These are phyloP conservation scores for Bungarus multicinctus DNA, from an alignment of 2,113 vertebrate genomes.

Conservation along the genomic window DNA sequence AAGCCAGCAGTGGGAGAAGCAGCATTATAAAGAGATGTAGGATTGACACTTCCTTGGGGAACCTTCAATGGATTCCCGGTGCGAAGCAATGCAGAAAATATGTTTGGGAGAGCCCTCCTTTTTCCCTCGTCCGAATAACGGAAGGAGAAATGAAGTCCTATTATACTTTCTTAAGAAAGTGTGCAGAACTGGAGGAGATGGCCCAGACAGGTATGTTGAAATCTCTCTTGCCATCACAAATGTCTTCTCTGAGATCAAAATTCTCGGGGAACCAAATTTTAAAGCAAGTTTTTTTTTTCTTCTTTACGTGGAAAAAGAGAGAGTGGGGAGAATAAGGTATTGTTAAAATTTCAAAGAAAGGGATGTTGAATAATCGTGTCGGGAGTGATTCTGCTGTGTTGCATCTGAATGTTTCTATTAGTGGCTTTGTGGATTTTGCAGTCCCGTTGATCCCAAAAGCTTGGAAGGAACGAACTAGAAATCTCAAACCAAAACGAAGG, in stretches of 20 bases:
- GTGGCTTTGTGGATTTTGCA: background rate
- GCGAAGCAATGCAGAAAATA: constrained; percentile 67
- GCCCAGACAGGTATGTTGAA: constrained; percentile 74
- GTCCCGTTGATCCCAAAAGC: background rate
- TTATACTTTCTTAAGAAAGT: constrained; percentile 77
- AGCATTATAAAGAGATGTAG: background rate
- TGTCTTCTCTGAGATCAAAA: background rate
- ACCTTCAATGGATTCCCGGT: constrained; percentile 60
- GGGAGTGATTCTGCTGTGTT: background rate
- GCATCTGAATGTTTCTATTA: background rate
- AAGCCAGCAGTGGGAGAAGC: constrained; percentile 41
- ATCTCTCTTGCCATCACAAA: background rate
- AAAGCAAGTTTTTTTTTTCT: too few species aligned
- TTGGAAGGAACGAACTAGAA: background rate
- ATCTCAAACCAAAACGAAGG: background rate
- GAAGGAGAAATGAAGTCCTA: constrained; percentile 87
- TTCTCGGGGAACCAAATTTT: background rate
- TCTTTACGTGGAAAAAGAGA: too few species aligned
- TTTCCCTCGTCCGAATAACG: constrained; percentile 78
- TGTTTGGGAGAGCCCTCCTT: constrained; percentile 62
- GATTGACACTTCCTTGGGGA: constrained; percentile 16
- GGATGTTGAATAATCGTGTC: background rate
- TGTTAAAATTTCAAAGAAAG: background rate
- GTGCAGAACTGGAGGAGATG: constrained; percentile 68
- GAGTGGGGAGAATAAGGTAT: background rate